Evolutionary conservation across 2,113 vertebrate genomes (phyloP).

Genomic region (Pipa parva): DNA sequence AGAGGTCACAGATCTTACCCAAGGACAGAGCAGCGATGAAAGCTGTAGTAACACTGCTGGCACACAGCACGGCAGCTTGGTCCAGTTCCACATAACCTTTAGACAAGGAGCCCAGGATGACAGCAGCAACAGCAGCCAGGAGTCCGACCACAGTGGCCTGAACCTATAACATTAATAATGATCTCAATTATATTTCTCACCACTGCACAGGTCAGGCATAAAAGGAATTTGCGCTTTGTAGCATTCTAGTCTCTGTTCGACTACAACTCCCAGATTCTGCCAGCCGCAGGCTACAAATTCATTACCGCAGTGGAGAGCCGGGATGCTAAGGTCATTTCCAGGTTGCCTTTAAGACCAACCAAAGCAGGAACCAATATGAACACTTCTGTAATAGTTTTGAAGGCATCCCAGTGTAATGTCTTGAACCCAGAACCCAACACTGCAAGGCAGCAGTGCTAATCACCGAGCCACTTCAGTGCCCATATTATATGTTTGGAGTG

Average conservation of each 20-base stretch:
- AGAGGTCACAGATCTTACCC: slow-evolving; percentile 61
- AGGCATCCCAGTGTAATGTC: slow-evolving; percentile 88
- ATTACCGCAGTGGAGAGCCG: slow-evolving; percentile 89
- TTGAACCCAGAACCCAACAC: too few relatives aligned
- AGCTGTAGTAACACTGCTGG: slow-evolving; percentile 86
- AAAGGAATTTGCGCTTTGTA: too few relatives aligned
- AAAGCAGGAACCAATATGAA: slow-evolving; percentile 89
- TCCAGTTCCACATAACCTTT: slow-evolving; percentile 73
- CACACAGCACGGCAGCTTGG: slow-evolving; percentile 79
- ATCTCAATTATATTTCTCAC: neutral
- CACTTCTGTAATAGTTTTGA: slow-evolving; percentile 76
- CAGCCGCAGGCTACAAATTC: too few relatives aligned
- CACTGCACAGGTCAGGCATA: neutral
- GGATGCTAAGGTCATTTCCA: slow-evolving; percentile 93
- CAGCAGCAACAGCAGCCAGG: slow-evolving; percentile 81
- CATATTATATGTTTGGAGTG: too few relatives aligned
- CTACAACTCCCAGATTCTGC: too few relatives aligned
- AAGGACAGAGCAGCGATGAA: slow-evolving; percentile 84
- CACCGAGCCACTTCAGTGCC: too few relatives aligned
- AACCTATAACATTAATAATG: slow-evolving; percentile 60
- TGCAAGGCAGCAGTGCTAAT: too few relatives aligned
- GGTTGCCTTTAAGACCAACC: slow-evolving; percentile 91
- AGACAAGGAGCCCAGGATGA: slow-evolving; percentile 77
- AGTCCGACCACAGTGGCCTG: slow-evolving; percentile 93
- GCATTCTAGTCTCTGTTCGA: too few relatives aligned